Conservation (phyloP, 2,888 invertebrate species). For the Zeuzera pyrina region DNA sequence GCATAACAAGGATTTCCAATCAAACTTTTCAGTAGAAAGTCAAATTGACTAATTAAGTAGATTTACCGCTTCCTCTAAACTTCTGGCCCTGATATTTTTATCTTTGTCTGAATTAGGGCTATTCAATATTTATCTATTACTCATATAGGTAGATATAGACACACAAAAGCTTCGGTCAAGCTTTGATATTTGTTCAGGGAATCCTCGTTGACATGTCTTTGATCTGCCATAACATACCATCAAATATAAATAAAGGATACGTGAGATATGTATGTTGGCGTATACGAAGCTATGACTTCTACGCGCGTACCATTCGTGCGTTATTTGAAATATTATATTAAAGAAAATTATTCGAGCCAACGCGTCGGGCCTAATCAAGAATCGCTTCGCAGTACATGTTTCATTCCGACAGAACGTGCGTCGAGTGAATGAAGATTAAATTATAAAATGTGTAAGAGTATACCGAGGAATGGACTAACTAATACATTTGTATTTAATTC, state of each 20-base stretch:
- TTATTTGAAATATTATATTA: conserved; percentile 13
- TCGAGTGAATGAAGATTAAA: conserved; percentile 49
- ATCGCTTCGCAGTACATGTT: conserved; percentile 34
- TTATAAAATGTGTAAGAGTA: conserved; percentile 47
- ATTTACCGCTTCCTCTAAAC: conserved; percentile 62
- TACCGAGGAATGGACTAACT: conserved; percentile 16
- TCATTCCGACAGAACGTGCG: conserved; percentile 47
- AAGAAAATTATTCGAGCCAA: conserved; percentile 24
- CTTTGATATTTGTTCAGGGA: conserved; percentile 41
- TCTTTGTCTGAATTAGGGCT: conserved; percentile 29
- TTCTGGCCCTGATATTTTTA: conserved; percentile 50
- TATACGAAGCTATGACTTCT: conserved; percentile 22
- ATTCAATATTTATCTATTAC: conserved; percentile 42
- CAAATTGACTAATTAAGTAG: conserved; percentile 62
- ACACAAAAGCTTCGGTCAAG: conserved; percentile 27
- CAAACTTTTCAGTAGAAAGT: conserved; percentile 50
- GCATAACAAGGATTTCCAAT: conserved; percentile 39
- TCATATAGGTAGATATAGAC: conserved; percentile 25
- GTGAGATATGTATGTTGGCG: conserved; percentile 25
- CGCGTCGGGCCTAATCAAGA: conserved; percentile 49
- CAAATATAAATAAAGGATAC: conserved; percentile 27
- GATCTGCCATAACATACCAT: conserved; percentile 40
- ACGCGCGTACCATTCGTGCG: conserved; percentile 16
- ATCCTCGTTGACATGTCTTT: conserved; percentile 29
- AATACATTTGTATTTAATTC: conserved; percentile 62